Percentiles rank a stretch among this genome's conserved stretches.
Conservation (phyloP, 1,140 invertebrate species). For the Lasioglossum baleicum region DNA sequence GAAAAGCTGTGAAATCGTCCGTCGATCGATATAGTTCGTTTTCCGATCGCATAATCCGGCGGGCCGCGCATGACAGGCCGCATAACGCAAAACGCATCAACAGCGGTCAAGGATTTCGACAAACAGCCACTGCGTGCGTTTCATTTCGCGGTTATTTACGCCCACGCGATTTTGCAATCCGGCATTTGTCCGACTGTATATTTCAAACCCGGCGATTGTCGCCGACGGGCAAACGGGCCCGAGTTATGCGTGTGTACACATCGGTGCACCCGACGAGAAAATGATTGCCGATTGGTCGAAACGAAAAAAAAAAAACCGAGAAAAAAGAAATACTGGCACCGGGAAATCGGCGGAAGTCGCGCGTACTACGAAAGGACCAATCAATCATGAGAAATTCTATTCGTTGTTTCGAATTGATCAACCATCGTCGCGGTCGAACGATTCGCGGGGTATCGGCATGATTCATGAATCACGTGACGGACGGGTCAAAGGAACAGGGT, state of each 20-base stretch:
- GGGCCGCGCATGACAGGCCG: slow-evolving; percentile 21
- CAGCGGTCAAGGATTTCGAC: slow-evolving; percentile 46
- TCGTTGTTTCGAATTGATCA: slow-evolving; percentile 53
- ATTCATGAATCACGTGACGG: slow-evolving; percentile 22
- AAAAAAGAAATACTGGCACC: too few relatives aligned
- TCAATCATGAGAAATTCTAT: slow-evolving; percentile 59
- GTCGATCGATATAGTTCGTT: too few relatives aligned
- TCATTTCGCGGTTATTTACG: slow-evolving; percentile 66
- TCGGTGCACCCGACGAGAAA: slow-evolving; percentile 50
- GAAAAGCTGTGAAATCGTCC: too few relatives aligned
- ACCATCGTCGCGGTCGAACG: neutral
- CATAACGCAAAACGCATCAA: slow-evolving; percentile 47
- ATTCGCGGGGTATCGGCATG: neutral
- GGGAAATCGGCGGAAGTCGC: neutral
- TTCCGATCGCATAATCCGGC: neutral
- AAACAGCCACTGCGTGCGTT: slow-evolving; percentile 52
- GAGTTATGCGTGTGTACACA: slow-evolving; percentile 42
- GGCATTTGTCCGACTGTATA: slow-evolving; percentile 51
- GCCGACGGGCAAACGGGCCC: slow-evolving; percentile 21
- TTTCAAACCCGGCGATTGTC: slow-evolving; percentile 52
- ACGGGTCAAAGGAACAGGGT: neutral
- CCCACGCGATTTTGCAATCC: slow-evolving; percentile 57
- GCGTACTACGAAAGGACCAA: slow-evolving; percentile 41
- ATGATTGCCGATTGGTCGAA: slow-evolving; percentile 57
- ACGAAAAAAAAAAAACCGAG: neutral